These are phyloP conservation scores for Carposina sasakii DNA, from an alignment of 1,140 invertebrate species.

Conservation along the genomic window DNA sequence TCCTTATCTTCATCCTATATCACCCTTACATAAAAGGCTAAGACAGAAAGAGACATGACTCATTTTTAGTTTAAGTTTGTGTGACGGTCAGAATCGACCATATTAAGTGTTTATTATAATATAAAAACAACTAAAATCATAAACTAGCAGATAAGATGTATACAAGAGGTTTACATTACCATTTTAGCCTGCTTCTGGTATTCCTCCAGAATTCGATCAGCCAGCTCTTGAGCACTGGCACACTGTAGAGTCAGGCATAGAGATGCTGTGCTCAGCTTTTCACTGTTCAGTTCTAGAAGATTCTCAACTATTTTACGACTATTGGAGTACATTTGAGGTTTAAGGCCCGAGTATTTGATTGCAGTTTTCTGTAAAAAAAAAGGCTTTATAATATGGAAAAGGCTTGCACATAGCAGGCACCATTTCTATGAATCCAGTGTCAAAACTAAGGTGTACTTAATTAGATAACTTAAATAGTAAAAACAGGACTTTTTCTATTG, in stretches of 20 bases:
- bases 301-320: constrained; percentile 50
- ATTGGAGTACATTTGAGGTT: constrained; percentile 40
- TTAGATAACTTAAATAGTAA: no score
- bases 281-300: constrained; percentile 46
- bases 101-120: no score
- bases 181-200: constrained; percentile 42
- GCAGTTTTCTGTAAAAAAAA: constrained; percentile 51
- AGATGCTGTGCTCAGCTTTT: constrained; percentile 33
- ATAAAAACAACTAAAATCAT: constrained; percentile 6
- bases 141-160: background rate
- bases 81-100: no score
- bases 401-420: no score
- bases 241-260: constrained; percentile 50
- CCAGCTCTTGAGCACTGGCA: constrained; percentile 33
- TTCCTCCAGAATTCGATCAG: constrained; percentile 44
- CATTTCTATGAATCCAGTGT: no score
- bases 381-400: no score
- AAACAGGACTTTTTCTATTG: no score
- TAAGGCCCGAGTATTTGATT: constrained; percentile 56
- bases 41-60: no score
- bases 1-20: no score
- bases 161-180: constrained; percentile 17
- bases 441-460: no score
- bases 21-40: no score
- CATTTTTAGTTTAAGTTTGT: no score